Evolutionary conservation across 2,797 vertebrate genomes (phyloP), one percentile per base, ranked within the genome.

Genomic region (Lagodon rhomboides): DNA sequence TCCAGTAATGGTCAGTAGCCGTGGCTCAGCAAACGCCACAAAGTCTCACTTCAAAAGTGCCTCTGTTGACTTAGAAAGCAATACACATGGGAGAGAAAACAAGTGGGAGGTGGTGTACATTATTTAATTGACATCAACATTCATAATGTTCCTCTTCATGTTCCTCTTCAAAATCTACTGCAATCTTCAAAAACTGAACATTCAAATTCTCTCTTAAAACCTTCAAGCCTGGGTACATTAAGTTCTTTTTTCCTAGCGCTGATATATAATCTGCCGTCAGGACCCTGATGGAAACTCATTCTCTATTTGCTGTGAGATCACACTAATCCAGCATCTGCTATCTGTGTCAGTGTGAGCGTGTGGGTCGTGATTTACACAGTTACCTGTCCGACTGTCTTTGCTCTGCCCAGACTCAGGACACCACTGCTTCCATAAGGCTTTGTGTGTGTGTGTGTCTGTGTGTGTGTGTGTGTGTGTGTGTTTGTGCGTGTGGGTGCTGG

Each of bases 301-400:
- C 22, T 66, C 23, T 65, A 60, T 75, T 82, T 73, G 68, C 79
- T 60, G 60, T 62, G 71, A 75, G 65, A 85, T 82, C 84, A 82
- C 70, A 82, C 56, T 82, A 67, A 80, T 88, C 68, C 71, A 69
- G 38, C 1, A 3, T 68, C 75, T 80, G 65, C 68, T 53, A 30
- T 77, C 46, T 23, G 50, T 77, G 70, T 78, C 66, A 60, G 58
- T 43, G 46, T 43, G 58, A 73, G 51, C 1, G 53, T 58, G 30
- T 4, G 34, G 70, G 70, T 65, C 41, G 0, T 81, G 69, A 83
- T 53, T 61, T 64, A 38, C 59, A 50, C 60, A 47, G n/a, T 77
- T 54, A 68, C 71, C 61, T 68, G 68, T 69, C 23, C 8, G 4
- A 58, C 38, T 56, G 59, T 49, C 41, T 62, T 20, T 58, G 27